Evolutionary conservation across 2,113 vertebrate species (phyloP), one percentile per base, ranked within the genome.

Genomic region (Poeciliopsis prolifica): DNA sequence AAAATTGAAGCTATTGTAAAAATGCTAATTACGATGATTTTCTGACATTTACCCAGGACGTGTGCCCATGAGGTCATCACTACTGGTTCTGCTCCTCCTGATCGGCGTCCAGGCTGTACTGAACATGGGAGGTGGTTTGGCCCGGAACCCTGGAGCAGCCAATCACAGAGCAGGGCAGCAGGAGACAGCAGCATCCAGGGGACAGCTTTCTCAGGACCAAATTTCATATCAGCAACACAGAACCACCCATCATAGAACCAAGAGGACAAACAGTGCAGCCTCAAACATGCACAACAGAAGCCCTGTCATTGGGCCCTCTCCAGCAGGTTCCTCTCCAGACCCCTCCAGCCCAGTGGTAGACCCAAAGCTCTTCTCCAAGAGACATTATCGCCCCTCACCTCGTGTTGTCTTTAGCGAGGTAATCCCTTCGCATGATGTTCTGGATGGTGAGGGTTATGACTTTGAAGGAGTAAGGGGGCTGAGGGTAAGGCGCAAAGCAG

Each of bases 11-110:
- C 13, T 35, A 24, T 17, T 31, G 19, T 14, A 31, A 58, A 19
- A 24, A 12, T 30, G 19, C 15, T 5, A 14, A 9, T n/a, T 17
- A 19, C 13, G 29, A 10, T 44, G 29, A 33, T 65, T 63, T 28
- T 54, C 11, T 65, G 4, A 74, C 14, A 37, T 76, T 17, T 28
- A 0, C 31, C 69, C 79, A 95, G 94, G 94, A 94, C 92, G 85
- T 93, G 92, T 98, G 97, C 95, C 96, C 97, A 96, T 97, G 97
- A 97, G 96, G 95, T 97, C 95, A 95, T 97, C 96, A 96, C 95
- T 96, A 96, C 96, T 99, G 96, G 95, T 95, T 94, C 94, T 96
- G 95, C 95, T 96, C 93, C 95, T 97, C 95, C 83, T 99, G 96
- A 97, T 98, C 91, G 95, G 96, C 94, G 94, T 95, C 94, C 96